Evolutionary conservation across 2,888 invertebrate species (phyloP).

Genomic region (Eupithecia abbreviata): DNA sequence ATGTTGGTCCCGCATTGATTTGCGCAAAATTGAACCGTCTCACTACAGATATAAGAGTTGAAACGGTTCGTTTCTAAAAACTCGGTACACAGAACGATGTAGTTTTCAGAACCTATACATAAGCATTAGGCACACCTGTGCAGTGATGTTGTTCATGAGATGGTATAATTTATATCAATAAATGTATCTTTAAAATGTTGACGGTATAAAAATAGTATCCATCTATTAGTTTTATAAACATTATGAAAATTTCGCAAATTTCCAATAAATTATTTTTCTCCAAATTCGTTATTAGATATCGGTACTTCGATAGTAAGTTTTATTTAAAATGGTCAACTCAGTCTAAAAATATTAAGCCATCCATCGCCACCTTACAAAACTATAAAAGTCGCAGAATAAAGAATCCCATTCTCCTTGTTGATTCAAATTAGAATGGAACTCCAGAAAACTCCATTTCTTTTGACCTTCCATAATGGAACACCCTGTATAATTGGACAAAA

Average conservation of each 20-base stretch:
- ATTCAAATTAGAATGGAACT: background rate
- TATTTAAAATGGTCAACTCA: background rate
- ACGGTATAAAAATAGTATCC: background rate
- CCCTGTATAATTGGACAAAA: background rate
- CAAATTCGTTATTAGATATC: too few relatives aligned
- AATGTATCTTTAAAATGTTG: background rate
- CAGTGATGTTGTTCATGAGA: background rate
- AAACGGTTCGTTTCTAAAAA: background rate
- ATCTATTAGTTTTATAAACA: too few relatives aligned
- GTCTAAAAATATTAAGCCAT: background rate
- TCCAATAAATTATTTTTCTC: background rate
- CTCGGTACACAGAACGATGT: too few relatives aligned
- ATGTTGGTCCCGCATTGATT: background rate
- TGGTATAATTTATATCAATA: too few relatives aligned
- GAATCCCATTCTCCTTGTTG: background rate
- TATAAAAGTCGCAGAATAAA: background rate
- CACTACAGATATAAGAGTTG: background rate
- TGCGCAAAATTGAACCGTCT: conserved; percentile 1
- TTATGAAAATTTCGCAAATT: background rate
- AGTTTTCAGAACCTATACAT: background rate
- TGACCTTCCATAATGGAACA: background rate
- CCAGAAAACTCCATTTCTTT: background rate
- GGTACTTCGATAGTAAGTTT: background rate
- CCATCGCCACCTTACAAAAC: background rate
- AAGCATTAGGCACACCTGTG: background rate